Base-by-base conservation (phyloP, 2,888 invertebrate genomes). In the Synanthedon formicaeformis region DNA sequence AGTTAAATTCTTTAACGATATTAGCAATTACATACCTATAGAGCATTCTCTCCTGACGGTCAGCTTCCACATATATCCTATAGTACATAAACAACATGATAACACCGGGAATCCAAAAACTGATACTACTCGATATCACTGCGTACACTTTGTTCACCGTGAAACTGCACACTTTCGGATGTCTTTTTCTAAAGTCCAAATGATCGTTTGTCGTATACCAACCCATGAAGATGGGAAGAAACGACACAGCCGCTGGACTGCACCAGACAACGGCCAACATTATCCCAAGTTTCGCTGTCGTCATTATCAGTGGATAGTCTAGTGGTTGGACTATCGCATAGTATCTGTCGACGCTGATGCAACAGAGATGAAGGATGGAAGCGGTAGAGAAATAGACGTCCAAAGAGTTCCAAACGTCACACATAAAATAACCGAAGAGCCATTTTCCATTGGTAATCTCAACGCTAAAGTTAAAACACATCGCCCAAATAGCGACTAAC, bases 301-400 rank as follows among this genome's bases (percentile, higher is more conserved):
- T 97, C 95, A 98, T 97, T 60, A 96, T 96, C 61, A 95, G 78
- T 0, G 97, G 96, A 79, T 98, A 98, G 75, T 97, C 96, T 62
- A 98, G 77, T 0, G 97, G 98, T 63, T 96, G 94, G 14, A 97
- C 96, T 56, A 98, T 97, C 4, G 96, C 96, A 76, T 95, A 96
- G 73, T 96, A 96, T 64, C 95, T 89, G 69, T 95, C 95, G 40
- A 95, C 95, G 63, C 93, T 94, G 66, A 95, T 98, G 78, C 97
- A 98, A 76, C 97, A 97, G 53, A 98, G 82, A 81, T 98, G 97
- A 16, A 98, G 88, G 54, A 98, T 97, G 12, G 96, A 96, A 0
- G 96, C 97, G 1, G 94, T 96, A 63, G 94, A 96, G 75, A 97
- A 98, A 71, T 97, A 96, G 1, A 98, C 98, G 77, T 98, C 98